Percentiles rank a stretch among this genome's conserved stretches.
phyloP scores from a whole-genome alignment of 2,888 invertebrate genomes.

The Lysandra coridon region DNA sequence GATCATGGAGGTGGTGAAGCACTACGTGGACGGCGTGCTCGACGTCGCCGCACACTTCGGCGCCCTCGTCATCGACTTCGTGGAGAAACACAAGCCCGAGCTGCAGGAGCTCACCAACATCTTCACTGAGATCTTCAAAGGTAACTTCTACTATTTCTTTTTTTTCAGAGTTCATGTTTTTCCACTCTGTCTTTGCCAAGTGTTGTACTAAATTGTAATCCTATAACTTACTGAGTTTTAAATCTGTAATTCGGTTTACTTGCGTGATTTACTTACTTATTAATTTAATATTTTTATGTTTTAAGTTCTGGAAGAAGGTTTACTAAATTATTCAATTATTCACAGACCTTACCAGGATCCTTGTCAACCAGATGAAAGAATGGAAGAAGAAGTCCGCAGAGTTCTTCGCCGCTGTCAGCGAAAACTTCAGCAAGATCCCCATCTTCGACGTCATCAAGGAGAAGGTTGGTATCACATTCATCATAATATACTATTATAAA shows the following conservation, averaged over 20 bases:
- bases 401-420: conserved; percentile 55
- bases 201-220: too few species aligned
- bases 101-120: conserved; percentile 81
- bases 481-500: too few species aligned
- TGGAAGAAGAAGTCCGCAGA: conserved; percentile 57
- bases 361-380: conserved; percentile 68
- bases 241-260: too few species aligned
- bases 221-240: too few species aligned
- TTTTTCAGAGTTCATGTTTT: background rate
- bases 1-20: conserved; percentile 61
- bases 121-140: conserved; percentile 75
- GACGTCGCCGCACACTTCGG: conserved; percentile 75
- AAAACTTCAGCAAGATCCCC: conserved; percentile 68
- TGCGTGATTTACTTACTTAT: too few species aligned
- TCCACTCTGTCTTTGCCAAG: background rate
- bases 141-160: conserved; percentile 46
- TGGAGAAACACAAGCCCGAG: conserved; percentile 84
- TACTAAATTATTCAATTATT: conserved; percentile 10
- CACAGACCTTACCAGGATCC: conserved; percentile 66
- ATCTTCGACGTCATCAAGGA: conserved; percentile 60
- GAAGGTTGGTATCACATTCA: conserved; percentile 49
- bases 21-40: conserved; percentile 61
- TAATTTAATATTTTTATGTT: background rate
- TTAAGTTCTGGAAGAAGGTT: background rate
- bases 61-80: conserved; percentile 76